Evolutionary conservation across 2,113 vertebrate species (phyloP).

Genomic region (Brachyistius frenatus): DNA sequence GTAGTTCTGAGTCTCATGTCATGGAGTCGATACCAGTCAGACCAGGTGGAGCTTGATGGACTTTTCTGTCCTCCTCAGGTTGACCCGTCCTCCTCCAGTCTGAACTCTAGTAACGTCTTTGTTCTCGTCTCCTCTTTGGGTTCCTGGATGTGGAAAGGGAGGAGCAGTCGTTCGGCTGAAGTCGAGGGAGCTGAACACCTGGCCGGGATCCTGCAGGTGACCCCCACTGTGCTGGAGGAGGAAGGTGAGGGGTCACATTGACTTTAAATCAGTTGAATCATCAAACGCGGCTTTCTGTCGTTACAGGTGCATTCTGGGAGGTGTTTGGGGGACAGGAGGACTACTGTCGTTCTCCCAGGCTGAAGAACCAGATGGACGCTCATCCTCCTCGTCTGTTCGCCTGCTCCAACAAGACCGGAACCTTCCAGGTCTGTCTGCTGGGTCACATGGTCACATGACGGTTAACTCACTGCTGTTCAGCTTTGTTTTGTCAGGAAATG

Average conservation of each 20-base stretch:
- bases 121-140: slow-evolving; percentile 87
- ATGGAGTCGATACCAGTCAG: background rate
- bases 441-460: background rate
- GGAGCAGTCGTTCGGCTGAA: slow-evolving; percentile 84
- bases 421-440: slow-evolving; percentile 84
- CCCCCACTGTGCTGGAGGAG: slow-evolving; percentile 83
- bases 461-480: no score
- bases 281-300: background rate
- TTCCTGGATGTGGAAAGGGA: slow-evolving; percentile 89
- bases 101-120: slow-evolving; percentile 92
- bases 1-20: no score
- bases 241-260: slow-evolving; percentile 80
- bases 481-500: no score
- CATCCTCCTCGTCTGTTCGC: slow-evolving; percentile 93
- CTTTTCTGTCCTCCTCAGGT: slow-evolving; percentile 77
- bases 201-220: slow-evolving; percentile 80
- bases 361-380: slow-evolving; percentile 88
- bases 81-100: slow-evolving; percentile 81
- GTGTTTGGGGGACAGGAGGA: slow-evolving; percentile 86
- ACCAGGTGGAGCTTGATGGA: background rate
- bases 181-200: slow-evolving; percentile 85
- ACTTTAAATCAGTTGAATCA: background rate
- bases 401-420: slow-evolving; percentile 93
- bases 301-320: slow-evolving; percentile 89
- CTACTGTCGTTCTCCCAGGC: slow-evolving; percentile 87